Evolutionary conservation across 1,140 invertebrate genomes (phyloP).

Genomic region (Hyles euphorbiae): DNA sequence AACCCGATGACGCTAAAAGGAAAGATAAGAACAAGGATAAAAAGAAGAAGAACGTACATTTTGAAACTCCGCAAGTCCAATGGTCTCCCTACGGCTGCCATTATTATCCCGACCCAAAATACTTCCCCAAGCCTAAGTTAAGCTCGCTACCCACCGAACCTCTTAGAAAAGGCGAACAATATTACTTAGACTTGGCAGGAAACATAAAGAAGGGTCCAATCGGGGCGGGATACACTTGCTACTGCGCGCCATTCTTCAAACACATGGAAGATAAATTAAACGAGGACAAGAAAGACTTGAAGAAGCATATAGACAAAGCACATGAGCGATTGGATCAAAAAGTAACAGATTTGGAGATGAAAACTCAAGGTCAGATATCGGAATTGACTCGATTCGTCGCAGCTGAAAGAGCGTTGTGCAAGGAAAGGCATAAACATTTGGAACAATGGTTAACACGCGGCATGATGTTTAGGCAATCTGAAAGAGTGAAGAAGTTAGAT

Average conservation of each 20-base stretch:
- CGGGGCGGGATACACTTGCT: conserved; percentile 90
- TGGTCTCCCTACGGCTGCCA: conserved; percentile 95
- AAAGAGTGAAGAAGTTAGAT: conserved; percentile 73
- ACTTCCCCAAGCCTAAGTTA: conserved; percentile 89
- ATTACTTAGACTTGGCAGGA: conserved; percentile 95
- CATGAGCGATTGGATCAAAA: conserved; percentile 88
- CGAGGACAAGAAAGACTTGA: conserved; percentile 89
- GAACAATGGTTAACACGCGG: conserved; percentile 81
- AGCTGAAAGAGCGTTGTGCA: conserved; percentile 79
- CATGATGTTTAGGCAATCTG: conserved; percentile 77
- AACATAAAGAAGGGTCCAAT: conserved; percentile 96
- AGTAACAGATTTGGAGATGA: conserved; percentile 87
- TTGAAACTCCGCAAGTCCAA: conserved; percentile 64
- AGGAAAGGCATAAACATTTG: conserved; percentile 80
- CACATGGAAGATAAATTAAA: conserved; percentile 92
- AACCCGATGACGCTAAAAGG: conserved; percentile 61
- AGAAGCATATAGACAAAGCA: conserved; percentile 88
- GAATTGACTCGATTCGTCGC: conserved; percentile 81
- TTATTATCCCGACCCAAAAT: conserved; percentile 88
- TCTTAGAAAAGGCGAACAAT: conserved; percentile 92
- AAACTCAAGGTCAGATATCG: conserved; percentile 86
- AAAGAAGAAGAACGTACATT: conserved; percentile 72
- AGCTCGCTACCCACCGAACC: conserved; percentile 91
- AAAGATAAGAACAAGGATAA: conserved; percentile 70
- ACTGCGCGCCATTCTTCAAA: conserved; percentile 86